Evolutionary conservation across 2,113 vertebrate species (phyloP), one percentile per base, ranked within the genome.

Genomic region (Thamnophis sirtalis): DNA sequence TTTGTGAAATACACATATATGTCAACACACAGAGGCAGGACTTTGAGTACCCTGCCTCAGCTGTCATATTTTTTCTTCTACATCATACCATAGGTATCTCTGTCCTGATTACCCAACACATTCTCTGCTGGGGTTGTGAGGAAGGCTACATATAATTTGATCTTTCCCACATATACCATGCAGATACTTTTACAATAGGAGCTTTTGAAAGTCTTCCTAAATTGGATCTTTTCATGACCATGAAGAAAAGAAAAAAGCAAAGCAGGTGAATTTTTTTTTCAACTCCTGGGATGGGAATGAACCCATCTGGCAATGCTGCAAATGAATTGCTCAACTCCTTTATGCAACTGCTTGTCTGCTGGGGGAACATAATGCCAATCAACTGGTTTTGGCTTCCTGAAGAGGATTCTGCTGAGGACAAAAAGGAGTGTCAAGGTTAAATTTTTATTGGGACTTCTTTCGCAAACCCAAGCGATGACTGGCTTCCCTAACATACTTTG

Each of bases 361-460:
- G 53, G 2, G 51, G 86, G 86, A 91, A 88, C n/a, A 87, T 28
- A 91, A 93, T 84, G 90, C 48, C 51, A 54, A 26, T 15, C 43
- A 93, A 84, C 92, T 84, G 21, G 86, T 91, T 88, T 80, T 19
- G n/a, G 53, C 54, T 93, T 50, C 22, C 53, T 84, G 50, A 80
- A 87, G 51, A 87, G 9, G 43, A 51, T 91, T 84, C 68, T 84
- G 13, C 9, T 88, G n/a, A 58, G 3, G 38, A 24, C 5, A 43
- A 60, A 49, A 87, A 93, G 22, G 73, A 48, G 26, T 91, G 86
- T 91, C 55, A 91, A 84, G 54, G n/a, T 49, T 38, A 84, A 90
- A 43, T 53, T 84, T 43, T 84, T 55, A 84, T 50, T 80, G 28
- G 15, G 28, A 50, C 58, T 88, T 80, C 26, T 60, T 28, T 84